Evolutionary conservation across 2,888 invertebrate genomes (phyloP).

Genomic region (Apamea sordens): DNA sequence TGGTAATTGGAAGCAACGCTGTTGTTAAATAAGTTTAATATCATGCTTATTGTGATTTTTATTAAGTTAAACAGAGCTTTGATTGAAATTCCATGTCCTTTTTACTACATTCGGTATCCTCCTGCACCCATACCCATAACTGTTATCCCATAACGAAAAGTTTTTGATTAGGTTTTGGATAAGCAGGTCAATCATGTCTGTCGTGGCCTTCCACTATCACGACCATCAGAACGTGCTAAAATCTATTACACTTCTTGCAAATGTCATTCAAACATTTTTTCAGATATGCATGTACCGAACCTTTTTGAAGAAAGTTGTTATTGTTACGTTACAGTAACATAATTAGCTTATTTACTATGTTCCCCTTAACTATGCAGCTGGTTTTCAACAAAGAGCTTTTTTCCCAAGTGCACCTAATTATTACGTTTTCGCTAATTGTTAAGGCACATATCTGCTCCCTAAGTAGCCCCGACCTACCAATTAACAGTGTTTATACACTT

Average conservation of each 20-base stretch:
- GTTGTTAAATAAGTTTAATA: constrained; percentile 2
- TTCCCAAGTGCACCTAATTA: constrained; percentile 21
- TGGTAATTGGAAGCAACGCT: constrained; percentile 29
- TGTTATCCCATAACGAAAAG: too few species aligned
- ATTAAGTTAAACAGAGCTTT: neutral
- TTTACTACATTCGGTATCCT: neutral
- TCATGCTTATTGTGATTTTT: neutral
- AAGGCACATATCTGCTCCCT: neutral
- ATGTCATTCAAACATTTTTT: neutral
- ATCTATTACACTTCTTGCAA: neutral
- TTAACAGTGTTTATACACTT: constrained; percentile 47
- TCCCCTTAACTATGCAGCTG: neutral
- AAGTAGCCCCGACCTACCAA: constrained; percentile 42
- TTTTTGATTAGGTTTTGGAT: neutral
- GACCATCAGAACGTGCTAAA: neutral
- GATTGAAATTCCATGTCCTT: neutral
- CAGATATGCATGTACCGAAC: neutral
- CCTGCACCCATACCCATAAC: neutral
- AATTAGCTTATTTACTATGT: constrained; percentile 8
- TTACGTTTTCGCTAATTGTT: constrained; percentile 45
- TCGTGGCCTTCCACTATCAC: neutral
- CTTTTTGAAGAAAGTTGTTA: neutral
- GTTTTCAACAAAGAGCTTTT: constrained; percentile 36
- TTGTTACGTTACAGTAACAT: neutral
- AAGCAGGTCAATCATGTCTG: neutral